These are phyloP conservation scores for Enoplosus armatus DNA, from an alignment of 2,797 vertebrate genomes.

Conservation along the genomic window DNA sequence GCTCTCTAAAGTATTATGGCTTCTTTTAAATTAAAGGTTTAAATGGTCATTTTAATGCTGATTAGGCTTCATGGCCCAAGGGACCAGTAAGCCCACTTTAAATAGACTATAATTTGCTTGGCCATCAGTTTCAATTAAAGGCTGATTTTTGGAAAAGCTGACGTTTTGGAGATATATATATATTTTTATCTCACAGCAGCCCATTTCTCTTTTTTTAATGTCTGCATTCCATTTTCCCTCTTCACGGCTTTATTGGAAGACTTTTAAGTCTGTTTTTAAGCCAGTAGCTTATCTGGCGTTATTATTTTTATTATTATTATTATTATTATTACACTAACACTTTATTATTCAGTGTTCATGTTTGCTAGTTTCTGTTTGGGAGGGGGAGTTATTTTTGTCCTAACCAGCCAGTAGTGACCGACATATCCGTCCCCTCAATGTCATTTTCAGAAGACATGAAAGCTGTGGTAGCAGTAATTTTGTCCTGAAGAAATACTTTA, in stretches of 20 bases:
- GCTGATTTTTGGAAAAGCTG: constrained; percentile 19
- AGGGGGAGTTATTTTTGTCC: too few relatives aligned
- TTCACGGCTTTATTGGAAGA: neutral
- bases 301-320: too few relatives aligned
- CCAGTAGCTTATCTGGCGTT: neutral
- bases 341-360: neutral
- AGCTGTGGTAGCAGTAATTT: too few relatives aligned
- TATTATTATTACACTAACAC: too few relatives aligned
- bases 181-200: constrained; percentile 15
- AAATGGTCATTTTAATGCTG: constrained; percentile 23
- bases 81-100: constrained; percentile 24
- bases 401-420: neutral
- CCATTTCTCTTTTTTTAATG: neutral
- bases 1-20: neutral
- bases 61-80: constrained; percentile 38
- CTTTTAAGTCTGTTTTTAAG: neutral
- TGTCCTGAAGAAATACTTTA: too few relatives aligned
- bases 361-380: neutral
- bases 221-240: neutral
- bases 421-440: neutral
- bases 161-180: constrained; percentile 31
- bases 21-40: constrained; percentile 9
- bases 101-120: constrained; percentile 19
- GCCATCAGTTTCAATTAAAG: constrained; percentile 11
- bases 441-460: neutral